phyloP scores from a whole-genome alignment of 2,113 vertebrate genomes.

The Oryzias woworae region DNA sequence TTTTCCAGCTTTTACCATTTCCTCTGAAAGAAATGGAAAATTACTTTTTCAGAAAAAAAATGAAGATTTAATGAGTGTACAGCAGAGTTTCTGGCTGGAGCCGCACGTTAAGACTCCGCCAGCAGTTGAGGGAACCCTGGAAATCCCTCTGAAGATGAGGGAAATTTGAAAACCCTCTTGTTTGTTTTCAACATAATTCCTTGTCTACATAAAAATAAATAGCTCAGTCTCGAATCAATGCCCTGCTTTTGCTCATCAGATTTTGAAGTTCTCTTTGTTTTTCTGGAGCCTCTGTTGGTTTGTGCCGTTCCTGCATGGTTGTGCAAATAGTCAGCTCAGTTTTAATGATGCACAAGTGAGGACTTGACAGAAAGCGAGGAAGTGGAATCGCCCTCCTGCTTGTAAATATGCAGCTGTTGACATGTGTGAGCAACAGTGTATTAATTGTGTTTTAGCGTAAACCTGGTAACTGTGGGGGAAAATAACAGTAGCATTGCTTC shows the following conservation, averaged over 20 bases:
- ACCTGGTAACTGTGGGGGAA: conserved; percentile 3
- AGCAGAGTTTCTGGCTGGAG: conserved; percentile 45
- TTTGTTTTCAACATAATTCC: too few species aligned
- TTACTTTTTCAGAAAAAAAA: conserved; percentile 62
- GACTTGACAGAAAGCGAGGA: conserved; percentile 12
- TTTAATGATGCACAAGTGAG: conserved; percentile 17
- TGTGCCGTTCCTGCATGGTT: conserved; percentile 1
- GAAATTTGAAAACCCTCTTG: too few species aligned
- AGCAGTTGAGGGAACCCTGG: conserved; percentile 32
- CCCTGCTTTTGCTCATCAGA: too few species aligned
- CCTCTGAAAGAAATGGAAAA: conserved; percentile 62
- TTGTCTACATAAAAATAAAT: too few species aligned
- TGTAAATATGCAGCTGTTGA: conserved; percentile 28
- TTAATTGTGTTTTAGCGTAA: neutral
- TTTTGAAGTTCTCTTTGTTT: neutral
- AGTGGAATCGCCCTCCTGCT: conserved; percentile 1
- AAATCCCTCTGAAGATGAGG: conserved; percentile 17
- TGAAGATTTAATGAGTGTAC: conserved; percentile 50
- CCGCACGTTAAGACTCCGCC: conserved; percentile 18
- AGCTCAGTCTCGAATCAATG: too few species aligned
- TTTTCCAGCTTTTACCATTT: conserved; percentile 25
- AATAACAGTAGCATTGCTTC: too few species aligned
- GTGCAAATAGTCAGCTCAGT: conserved; percentile 22
- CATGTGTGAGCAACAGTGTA: conserved; percentile 10
- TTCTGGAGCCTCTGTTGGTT: conserved; percentile 15